Percentiles rank a stretch among this genome's conserved stretches.
Conservation (phyloP, 37 sponge, comb jelly and placozoan species). For the Trichoplax adhaerens region DNA sequence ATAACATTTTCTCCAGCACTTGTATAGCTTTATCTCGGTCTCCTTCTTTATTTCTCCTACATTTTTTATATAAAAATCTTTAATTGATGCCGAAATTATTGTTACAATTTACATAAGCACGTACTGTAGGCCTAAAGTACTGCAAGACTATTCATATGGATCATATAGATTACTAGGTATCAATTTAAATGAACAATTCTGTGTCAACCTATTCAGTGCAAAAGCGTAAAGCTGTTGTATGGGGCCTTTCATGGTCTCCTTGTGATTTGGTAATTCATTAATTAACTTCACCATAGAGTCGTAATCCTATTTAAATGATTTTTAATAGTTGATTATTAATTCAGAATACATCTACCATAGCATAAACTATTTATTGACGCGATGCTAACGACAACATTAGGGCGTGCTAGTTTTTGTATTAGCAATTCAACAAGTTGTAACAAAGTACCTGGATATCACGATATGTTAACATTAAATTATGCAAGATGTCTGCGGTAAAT, state of each 20-base stretch:
- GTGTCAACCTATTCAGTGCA: slow-evolving; percentile 48
- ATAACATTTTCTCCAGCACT: slow-evolving; percentile 51
- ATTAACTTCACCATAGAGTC: slow-evolving; percentile 57
- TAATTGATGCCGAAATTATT: not conserved
- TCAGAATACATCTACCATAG: not conserved
- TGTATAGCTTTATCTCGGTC: slow-evolving; percentile 53
- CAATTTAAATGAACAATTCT: not conserved
- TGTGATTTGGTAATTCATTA: slow-evolving; percentile 48
- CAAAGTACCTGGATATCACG: slow-evolving; percentile 61
- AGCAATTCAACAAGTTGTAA: not conserved
- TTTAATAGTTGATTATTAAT: too few species aligned
- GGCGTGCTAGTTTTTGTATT: not conserved
- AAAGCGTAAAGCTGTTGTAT: slow-evolving; percentile 78
- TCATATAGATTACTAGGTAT: not conserved
- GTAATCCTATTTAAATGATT: slow-evolving; percentile 38
- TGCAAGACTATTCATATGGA: not conserved
- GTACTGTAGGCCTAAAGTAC: not conserved
- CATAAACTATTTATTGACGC: not conserved
- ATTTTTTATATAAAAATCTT: not conserved
- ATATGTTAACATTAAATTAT: slow-evolving; percentile 50
- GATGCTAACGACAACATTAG: not conserved
- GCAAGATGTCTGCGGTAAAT: slow-evolving; percentile 48
- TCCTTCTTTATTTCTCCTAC: slow-evolving; percentile 15
- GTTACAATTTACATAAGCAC: not conserved
- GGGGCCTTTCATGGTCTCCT: slow-evolving; percentile 40